These are phyloP conservation scores for Neodiprion virginianus DNA, from an alignment of 1,140 invertebrate genomes.

Conservation along the genomic window DNA sequence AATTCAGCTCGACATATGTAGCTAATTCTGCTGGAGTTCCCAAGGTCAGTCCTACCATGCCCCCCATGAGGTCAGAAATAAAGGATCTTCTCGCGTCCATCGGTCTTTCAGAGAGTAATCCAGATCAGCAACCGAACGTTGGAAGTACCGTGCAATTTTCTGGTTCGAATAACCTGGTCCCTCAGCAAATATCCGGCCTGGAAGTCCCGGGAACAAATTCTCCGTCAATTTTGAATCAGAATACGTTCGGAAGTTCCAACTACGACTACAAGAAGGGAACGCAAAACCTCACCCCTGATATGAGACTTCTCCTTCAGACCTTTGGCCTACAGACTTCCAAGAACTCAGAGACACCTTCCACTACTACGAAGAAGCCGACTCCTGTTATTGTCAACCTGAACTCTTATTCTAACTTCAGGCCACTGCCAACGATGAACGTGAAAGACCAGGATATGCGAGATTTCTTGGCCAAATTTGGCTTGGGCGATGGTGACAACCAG, in stretches of 20 bases:
- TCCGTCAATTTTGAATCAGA: constrained; percentile 38
- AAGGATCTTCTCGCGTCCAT: constrained; percentile 56
- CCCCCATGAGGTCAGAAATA: constrained; percentile 52
- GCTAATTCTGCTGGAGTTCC: constrained; percentile 18
- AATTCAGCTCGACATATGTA: constrained; percentile 34
- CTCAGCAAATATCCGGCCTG: constrained; percentile 27
- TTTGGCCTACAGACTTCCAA: constrained; percentile 51
- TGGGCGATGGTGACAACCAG: constrained; percentile 44
- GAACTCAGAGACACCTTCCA: constrained; percentile 20
- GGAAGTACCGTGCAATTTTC: constrained; percentile 25
- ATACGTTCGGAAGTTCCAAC: constrained; percentile 38
- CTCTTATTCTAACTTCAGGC: constrained; percentile 67
- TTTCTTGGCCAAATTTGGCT: constrained; percentile 65
- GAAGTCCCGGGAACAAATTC: constrained; percentile 20
- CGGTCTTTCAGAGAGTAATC: constrained; percentile 38
- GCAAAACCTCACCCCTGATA: constrained; percentile 52
- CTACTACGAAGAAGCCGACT: constrained; percentile 33
- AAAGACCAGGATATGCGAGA: constrained; percentile 64
- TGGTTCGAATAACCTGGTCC: constrained; percentile 26
- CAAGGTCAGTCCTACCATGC: constrained; percentile 33
- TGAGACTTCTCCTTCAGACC: constrained; percentile 51
- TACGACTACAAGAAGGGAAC: constrained; percentile 45
- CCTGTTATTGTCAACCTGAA: constrained; percentile 43
- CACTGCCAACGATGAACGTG: constrained; percentile 59
- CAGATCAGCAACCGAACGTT: background rate